phyloP scores from a whole-genome alignment of 1,140 invertebrate species.

The Ganaspis sp. region DNA sequence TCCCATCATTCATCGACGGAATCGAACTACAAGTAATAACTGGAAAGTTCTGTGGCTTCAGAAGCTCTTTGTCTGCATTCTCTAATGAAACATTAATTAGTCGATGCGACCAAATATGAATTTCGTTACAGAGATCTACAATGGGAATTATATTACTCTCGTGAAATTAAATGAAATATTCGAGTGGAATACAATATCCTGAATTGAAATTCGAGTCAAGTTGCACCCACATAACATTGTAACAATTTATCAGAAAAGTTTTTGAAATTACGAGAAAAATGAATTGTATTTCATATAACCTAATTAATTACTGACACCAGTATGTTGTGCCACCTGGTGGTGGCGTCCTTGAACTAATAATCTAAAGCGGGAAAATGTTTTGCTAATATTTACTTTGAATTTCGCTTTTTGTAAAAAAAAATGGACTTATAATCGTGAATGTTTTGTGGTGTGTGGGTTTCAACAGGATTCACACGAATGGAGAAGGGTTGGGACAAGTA shows the following conservation, averaged over 20 bases:
- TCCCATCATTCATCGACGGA: slow-evolving; percentile 13
- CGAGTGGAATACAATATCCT: too few species aligned
- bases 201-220: too few species aligned
- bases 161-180: background rate
- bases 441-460: background rate
- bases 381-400: too few species aligned
- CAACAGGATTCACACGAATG: background rate
- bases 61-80: slow-evolving; percentile 22
- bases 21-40: slow-evolving; percentile 31
- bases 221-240: too few species aligned
- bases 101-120: slow-evolving; percentile 1
- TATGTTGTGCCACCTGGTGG: too few species aligned
- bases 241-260: too few species aligned
- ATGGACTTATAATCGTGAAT: background rate
- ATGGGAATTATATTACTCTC: slow-evolving; percentile 7
- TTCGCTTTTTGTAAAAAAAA: background rate
- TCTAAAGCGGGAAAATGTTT: too few species aligned
- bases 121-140: background rate
- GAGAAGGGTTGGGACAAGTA: slow-evolving; percentile 10
- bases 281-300: too few species aligned
- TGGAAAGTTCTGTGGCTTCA: slow-evolving; percentile 26
- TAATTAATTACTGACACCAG: too few species aligned
- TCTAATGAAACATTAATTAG: slow-evolving; percentile 19
- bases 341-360: too few species aligned
- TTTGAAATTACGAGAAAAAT: too few species aligned